Conservation (phyloP, 2,113 vertebrate genomes). For the Rhabdomys dilectus region DNA sequence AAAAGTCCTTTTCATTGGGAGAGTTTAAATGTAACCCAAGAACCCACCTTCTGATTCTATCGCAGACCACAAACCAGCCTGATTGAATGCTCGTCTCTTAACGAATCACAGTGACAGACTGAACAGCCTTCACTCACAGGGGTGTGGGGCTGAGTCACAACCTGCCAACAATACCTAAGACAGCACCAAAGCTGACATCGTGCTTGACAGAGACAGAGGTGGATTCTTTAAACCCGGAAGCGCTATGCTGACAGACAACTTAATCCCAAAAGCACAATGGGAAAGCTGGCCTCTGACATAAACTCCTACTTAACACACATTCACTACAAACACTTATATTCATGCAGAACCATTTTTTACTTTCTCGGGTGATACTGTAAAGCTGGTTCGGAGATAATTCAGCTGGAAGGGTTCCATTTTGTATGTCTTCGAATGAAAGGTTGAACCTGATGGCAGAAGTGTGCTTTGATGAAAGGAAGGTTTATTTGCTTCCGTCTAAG, state of each 20-base stretch:
- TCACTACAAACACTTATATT: constrained; percentile 19
- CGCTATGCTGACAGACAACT: constrained; percentile 29
- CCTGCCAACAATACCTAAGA: constrained; percentile 44
- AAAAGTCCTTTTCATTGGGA: constrained; percentile 64
- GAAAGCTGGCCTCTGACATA: constrained; percentile 59
- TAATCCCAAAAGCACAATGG: not conserved
- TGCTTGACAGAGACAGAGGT: not conserved
- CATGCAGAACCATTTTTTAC: constrained; percentile 19
- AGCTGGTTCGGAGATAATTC: constrained; percentile 58
- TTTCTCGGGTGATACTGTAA: constrained; percentile 54
- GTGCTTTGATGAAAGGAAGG: not conserved
- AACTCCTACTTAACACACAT: not conserved
- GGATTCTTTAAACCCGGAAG: not conserved
- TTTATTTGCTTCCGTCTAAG: constrained; percentile 29
- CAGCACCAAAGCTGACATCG: constrained; percentile 6
- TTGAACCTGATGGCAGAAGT: constrained; percentile 53
- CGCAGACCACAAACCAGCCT: constrained; percentile 33
- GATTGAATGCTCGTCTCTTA: constrained; percentile 48
- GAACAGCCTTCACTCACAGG: not conserved
- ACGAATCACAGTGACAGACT: not conserved
- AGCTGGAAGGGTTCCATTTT: constrained; percentile 31
- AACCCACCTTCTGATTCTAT: constrained; percentile 69
- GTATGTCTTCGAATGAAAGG: constrained; percentile 52
- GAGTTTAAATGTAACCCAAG: constrained; percentile 70
- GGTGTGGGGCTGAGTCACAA: not conserved